Evolutionary conservation across 2,797 vertebrate genomes (phyloP).

Genomic region (Emydoidea blandingii): DNA sequence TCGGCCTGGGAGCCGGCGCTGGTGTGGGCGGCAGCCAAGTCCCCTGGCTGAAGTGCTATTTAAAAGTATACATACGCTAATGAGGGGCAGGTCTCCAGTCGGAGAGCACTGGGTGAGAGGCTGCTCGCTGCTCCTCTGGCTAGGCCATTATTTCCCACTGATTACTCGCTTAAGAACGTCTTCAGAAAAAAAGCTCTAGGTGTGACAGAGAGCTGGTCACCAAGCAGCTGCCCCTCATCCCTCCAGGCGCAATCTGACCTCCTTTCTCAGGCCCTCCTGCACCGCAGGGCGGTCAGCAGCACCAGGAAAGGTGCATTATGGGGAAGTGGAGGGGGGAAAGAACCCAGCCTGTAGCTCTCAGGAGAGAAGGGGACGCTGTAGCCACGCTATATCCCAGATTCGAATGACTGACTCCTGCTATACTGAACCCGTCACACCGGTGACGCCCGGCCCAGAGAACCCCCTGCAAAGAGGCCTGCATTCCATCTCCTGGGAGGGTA

Average conservation of each 20-base stretch:
- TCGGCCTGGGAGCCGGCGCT: neutral
- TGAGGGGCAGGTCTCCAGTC: constrained; percentile 61
- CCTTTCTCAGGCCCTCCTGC: constrained; percentile 66
- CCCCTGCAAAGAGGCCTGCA: neutral
- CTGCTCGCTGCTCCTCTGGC: constrained; percentile 74
- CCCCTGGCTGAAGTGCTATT: too few species aligned
- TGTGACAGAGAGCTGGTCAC: constrained; percentile 76
- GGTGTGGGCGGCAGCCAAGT: too few species aligned
- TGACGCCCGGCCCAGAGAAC: too few species aligned
- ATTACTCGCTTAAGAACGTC: constrained; percentile 79
- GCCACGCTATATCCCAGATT: neutral
- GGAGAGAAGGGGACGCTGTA: neutral
- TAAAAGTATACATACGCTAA: constrained; percentile 57
- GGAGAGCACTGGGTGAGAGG: constrained; percentile 53
- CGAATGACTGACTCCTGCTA: neutral
- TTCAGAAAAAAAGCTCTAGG: constrained; percentile 59
- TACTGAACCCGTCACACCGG: too few species aligned
- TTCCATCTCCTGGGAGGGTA: fast-evolving
- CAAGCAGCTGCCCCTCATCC: constrained; percentile 84
- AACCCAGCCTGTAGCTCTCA: neutral
- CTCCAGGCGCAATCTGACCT: constrained; percentile 82
- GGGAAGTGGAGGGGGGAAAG: neutral
- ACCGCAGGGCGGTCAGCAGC: neutral
- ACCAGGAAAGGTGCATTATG: neutral
- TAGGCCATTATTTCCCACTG: constrained; percentile 82